Evolutionary conservation across 2,113 vertebrate genomes (phyloP).

Genomic region (Corythornis madagascariensis): DNA sequence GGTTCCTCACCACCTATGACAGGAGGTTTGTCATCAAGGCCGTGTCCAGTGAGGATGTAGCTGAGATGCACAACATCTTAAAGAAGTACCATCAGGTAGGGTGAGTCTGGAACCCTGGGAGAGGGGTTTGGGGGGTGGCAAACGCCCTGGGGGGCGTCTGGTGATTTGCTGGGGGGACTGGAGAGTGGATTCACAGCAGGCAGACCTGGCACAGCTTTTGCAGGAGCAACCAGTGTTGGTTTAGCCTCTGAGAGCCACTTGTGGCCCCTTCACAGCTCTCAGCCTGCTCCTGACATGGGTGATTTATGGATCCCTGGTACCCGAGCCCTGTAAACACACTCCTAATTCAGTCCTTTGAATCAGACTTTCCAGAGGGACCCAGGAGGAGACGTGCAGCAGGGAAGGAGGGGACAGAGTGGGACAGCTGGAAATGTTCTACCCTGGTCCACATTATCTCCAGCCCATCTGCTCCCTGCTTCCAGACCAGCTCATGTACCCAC

Average conservation of each 20-base stretch:
- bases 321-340: background rate
- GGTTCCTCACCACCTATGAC: conserved; percentile 95
- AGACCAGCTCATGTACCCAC: background rate
- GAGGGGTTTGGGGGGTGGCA: background rate
- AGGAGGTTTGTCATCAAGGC: conserved; percentile 96
- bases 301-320: background rate
- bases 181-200: background rate
- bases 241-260: too few relatives aligned
- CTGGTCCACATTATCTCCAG: accelerated
- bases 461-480: background rate
- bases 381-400: background rate
- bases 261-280: background rate
- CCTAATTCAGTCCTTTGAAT: background rate
- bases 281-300: accelerated
- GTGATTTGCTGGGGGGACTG: background rate
- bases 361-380: background rate
- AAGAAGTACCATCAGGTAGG: conserved; percentile 98
- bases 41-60: conserved; percentile 95
- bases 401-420: background rate
- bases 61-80: conserved; percentile 98
- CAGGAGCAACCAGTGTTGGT: too few relatives aligned
- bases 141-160: background rate
- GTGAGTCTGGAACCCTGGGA: conserved; percentile 38
- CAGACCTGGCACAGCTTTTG: too few relatives aligned
- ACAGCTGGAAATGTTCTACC: background rate